These are phyloP conservation scores for Aethina tumida DNA, from an alignment of 1,140 invertebrate species.

Conservation along the genomic window DNA sequence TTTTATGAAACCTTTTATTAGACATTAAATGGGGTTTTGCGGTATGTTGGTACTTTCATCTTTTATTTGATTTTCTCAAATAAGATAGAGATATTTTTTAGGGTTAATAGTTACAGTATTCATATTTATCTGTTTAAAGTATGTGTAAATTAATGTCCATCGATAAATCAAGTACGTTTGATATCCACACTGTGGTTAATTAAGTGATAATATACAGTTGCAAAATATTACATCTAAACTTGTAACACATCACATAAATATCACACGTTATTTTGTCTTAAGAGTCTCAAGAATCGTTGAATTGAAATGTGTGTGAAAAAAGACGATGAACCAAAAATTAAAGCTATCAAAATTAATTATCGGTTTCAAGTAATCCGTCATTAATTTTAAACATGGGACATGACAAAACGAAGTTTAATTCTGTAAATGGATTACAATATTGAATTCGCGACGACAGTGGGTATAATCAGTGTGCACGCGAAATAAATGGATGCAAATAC, in stretches of 20 bases:
- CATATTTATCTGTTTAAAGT: constrained; percentile 1
- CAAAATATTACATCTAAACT: background rate
- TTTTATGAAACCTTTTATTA: background rate
- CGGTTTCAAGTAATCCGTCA: too few species aligned
- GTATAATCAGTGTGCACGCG: background rate
- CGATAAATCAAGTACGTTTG: too few species aligned
- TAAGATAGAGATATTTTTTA: background rate
- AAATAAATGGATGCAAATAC: too few species aligned
- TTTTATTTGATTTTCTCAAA: background rate
- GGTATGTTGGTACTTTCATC: background rate
- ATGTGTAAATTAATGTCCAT: too few species aligned
- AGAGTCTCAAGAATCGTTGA: background rate
- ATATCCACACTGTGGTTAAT: background rate
- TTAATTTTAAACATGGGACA: background rate
- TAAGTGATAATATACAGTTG: background rate
- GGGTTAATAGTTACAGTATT: background rate
- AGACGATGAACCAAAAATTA: constrained; percentile 2
- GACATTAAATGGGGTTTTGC: constrained; percentile 3
- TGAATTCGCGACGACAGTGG: background rate
- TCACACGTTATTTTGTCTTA: background rate
- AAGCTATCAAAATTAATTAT: background rate
- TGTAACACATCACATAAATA: background rate
- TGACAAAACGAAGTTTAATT: constrained; percentile 2
- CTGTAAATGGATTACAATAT: background rate
- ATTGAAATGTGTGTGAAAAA: background rate